Base-by-base conservation (phyloP, 2,797 vertebrate species). In the Acanthis flammea region DNA sequence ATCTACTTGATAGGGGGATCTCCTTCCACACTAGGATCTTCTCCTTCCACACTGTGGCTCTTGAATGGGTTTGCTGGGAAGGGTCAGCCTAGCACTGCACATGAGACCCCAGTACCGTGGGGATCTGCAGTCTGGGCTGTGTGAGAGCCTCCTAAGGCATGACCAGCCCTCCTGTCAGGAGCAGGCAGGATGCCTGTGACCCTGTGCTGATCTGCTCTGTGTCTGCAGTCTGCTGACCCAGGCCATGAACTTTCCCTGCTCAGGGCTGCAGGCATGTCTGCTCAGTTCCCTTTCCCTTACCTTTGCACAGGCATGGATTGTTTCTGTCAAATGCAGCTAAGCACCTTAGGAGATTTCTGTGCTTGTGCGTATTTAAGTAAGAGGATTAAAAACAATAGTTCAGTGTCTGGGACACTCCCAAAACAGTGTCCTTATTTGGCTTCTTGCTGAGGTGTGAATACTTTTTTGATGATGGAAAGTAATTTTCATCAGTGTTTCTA, bases 331-430 rank as follows among this genome's bases (percentile, higher is more conserved):
- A 67, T 57, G 18, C 65, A 25, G 2, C 88, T 96, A 94, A 96
- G 96, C 79, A 94, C 92, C 93, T 95, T 95, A 95, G 88, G 94
- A 96, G 91, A 84, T 96, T 95, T 91, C 82, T 88, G 92, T 73
- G 71, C 83, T 88, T 88, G 63, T 84, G 76, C 23, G 5, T 78
- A 80, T 94, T 95, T 94, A 73, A 87, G 81, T 79, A 95, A 96
- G 94, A 94, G 73, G 94, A 93, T 94, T 96, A 94, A 94, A 95
- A 88, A 80, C 89, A 91, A 86, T 91, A 91, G 48, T 70, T 92
- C 62, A 61, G 28, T 95, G 94, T 94, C 88, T 92, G 86, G 90
- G 88, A 73, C 51, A 24, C 84, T 91, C 92, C 89, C 82, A 60
- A 87, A 90, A 66, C 51, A 13, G 76, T 88, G 82, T 92, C 91